A percentile compares a stretch with the other conserved stretches of the same genome.
These are phyloP conservation scores for Aspidapion aeneum DNA, from an alignment of 2,888 invertebrate genomes.

Conservation along the genomic window DNA sequence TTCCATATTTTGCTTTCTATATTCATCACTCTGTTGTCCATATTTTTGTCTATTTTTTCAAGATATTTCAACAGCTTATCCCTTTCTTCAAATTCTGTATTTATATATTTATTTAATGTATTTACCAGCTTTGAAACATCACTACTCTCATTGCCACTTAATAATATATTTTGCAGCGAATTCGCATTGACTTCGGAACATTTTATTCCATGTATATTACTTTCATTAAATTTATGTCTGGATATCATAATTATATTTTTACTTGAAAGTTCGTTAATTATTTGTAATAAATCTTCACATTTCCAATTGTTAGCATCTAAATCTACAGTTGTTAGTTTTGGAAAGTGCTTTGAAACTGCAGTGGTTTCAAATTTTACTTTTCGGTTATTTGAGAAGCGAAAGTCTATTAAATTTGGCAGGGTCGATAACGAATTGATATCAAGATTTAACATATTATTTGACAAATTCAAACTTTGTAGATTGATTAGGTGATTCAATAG, in stretches of 20 bases:
- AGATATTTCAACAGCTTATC: neutral
- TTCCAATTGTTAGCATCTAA: neutral
- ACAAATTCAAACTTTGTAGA: neutral
- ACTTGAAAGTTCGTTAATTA: neutral
- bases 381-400: neutral
- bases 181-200: neutral
- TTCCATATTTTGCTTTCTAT: too few species aligned
- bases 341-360: neutral
- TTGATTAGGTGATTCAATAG: neutral
- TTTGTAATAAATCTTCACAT: neutral
- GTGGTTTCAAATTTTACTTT: neutral
- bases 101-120: neutral
- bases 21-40: too few species aligned
- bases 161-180: slow-evolving; percentile 29
- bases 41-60: neutral
- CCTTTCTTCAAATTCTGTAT: neutral
- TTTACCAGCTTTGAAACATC: neutral
- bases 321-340: neutral
- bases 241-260: neutral
- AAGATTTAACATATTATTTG: neutral
- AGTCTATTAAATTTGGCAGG: neutral
- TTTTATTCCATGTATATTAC: neutral
- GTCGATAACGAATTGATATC: neutral
- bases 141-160: neutral
- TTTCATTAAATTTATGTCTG: neutral